Base-by-base conservation (phyloP, 2,888 invertebrate genomes). In the Podotricha telesiphe region DNA sequence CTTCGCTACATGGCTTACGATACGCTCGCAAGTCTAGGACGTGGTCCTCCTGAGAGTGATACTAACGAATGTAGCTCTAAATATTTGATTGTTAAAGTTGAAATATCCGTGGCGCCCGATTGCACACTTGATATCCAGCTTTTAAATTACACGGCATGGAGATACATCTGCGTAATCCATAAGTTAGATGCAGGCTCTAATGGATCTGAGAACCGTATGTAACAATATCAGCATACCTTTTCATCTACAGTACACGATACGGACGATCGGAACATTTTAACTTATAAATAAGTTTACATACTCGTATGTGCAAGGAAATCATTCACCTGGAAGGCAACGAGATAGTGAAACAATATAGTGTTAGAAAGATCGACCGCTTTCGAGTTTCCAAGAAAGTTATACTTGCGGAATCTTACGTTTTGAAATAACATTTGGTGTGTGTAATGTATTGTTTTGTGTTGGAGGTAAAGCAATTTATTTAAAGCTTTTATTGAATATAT, bases 1-100 rank as follows among this genome's bases (percentile, higher is more conserved):
- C 82, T 88, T 83, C 73, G 79, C 72, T 75, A 68, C 79, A 76
- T 74, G 77, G 68, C 71, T 70, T 73, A 77, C 71, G 79, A 81
- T 83, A 80, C 79, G 81, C 85, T 88, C 82, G 82, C 84, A 84
- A 87, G 86, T 86, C 88, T 89, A 88, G 89, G 86, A 88, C 85
- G 85, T 78, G 86, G 84, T 85, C 82, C 87, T 86, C 87, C 81
- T 76, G 86, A 86, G 87, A 80, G 84, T 81, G 85, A 86, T 88
- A 84, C 87, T 88, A 87, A 88, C 90, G 87, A 91, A 91, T 91
- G 87, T 91, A 86, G 85, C 82, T 84, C 86, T 91, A 91, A 89
- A 89, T 90, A 88, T 91, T 89, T 89, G 82, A 90, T 87, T 82
- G 83, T 86, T 89, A 89, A 85, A 89, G 89, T 89, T 83, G 83